Base-by-base conservation (phyloP, 2,797 vertebrate genomes). In the Falco rusticolus region DNA sequence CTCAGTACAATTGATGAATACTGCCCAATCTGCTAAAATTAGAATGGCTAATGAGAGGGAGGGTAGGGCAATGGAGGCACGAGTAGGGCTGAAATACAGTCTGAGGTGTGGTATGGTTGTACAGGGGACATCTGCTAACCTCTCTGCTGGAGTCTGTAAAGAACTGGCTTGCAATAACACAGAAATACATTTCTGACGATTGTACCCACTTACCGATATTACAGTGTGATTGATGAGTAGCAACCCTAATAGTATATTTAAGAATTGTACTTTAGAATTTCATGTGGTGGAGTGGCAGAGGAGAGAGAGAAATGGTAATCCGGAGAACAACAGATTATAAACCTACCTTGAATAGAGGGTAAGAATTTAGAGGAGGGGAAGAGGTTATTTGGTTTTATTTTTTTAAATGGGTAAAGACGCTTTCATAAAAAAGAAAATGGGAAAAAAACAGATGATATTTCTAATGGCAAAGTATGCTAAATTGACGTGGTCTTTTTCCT, bases 341-440 rank as follows among this genome's bases (percentile, higher is more conserved):
- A 8, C 43, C 20, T 69, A 3, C 10, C 22, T 34, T 31, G 45
- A 76, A 54, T 20, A 50, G 16, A 14, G 20, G 48, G 6, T 24
- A 43, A 43, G 18, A 57, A 41, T 71, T 76, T 78, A 50, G 41
- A 33, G 37, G 22, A 48, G 3, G 1, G 8, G 7, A 4, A 88
- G 3, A 1, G 0, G 9, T 2, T 13, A n/a, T 60, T 69, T 28
- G 7, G 2, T 16, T 39, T 45, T 26, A 6, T 37, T 88, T 76
- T 50, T 50, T 37, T 4, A 11, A 34, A 33, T 53, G 4, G 16
- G 4, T 75, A 28, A n/a, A 16, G 34, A 31, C 41, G 45, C 5
- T 4, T 60, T 63, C 2, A 7, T 57, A 20, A 34, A 57, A 66
- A 64, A 51, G 24, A 31, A 76, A 59, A 65, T 7, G 6, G 1